phyloP scores from a whole-genome alignment of 2,888 invertebrate genomes.

The Cheilosia impressa region DNA sequence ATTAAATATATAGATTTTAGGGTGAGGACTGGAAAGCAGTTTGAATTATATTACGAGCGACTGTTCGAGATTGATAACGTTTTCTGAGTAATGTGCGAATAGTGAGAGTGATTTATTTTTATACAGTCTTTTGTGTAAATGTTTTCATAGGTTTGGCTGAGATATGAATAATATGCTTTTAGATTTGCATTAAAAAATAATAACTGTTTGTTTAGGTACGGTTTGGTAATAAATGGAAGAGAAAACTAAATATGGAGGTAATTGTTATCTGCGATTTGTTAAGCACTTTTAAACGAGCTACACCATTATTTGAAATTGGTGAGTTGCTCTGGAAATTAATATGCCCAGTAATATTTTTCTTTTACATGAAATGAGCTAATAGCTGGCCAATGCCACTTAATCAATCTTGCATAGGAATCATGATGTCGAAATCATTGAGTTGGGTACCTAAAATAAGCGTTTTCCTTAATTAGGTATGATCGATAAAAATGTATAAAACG shows the following conservation, averaged over 20 bases:
- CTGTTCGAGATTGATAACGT: conserved; percentile 26
- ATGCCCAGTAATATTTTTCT: too few relatives aligned
- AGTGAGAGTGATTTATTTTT: conserved; percentile 60
- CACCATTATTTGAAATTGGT: too few relatives aligned
- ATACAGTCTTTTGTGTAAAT: conserved; percentile 22
- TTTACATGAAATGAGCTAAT: too few relatives aligned
- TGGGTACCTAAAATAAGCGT: too few relatives aligned
- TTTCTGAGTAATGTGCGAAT: conserved; percentile 58
- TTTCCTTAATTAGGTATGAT: too few relatives aligned
- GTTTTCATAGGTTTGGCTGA: conserved; percentile 7
- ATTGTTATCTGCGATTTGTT: not conserved
- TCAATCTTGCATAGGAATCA: too few relatives aligned
- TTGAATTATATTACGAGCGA: conserved; percentile 19
- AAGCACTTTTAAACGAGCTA: too few relatives aligned
- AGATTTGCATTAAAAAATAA: not conserved
- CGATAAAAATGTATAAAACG: too few relatives aligned
- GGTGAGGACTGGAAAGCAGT: not conserved
- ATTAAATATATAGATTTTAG: conserved; percentile 11
- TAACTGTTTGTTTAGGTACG: not conserved
- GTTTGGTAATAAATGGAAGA: not conserved
- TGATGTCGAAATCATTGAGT: too few relatives aligned
- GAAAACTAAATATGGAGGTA: not conserved
- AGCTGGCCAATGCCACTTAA: too few relatives aligned
- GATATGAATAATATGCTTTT: not conserved
- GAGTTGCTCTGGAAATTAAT: too few relatives aligned